These are phyloP conservation scores for Eupithecia subfuscata DNA, from an alignment of 2,888 invertebrate genomes.

Conservation along the genomic window DNA sequence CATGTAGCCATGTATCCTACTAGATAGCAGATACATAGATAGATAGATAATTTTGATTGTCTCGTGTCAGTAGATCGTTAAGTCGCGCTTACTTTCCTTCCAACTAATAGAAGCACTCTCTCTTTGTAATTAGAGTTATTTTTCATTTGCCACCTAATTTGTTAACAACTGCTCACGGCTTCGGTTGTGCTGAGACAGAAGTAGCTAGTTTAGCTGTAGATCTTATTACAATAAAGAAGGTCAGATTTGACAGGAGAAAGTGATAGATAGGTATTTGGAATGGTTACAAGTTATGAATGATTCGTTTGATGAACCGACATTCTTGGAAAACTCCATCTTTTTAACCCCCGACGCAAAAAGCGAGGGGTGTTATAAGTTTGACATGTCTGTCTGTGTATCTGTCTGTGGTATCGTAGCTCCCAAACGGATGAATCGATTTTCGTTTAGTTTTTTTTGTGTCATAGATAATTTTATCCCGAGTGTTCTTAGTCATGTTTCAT, in stretches of 20 bases:
- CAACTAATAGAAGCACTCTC: constrained; percentile 46
- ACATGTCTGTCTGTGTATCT: no score
- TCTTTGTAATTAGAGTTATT: constrained; percentile 50
- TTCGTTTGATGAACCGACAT: not conserved
- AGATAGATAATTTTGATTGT: constrained; percentile 24
- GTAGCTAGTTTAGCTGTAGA: not conserved
- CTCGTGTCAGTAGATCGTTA: constrained; percentile 54
- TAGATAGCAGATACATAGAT: not conserved
- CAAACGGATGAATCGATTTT: no score
- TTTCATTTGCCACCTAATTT: constrained; percentile 45
- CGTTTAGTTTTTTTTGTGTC: no score
- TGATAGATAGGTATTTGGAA: constrained; percentile 22
- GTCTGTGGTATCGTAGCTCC: no score
- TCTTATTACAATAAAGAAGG: not conserved
- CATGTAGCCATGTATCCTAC: not conserved
- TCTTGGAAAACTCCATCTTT: not conserved
- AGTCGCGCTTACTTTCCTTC: constrained; percentile 51
- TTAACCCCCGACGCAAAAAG: no score
- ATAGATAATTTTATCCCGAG: no score
- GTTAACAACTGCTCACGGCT: constrained; percentile 30
- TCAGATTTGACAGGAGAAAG: constrained; percentile 34
- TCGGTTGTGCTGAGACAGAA: not conserved
- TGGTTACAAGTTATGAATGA: constrained; percentile 3
- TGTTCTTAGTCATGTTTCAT: no score
- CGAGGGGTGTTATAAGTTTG: no score